Base-by-base conservation (phyloP, 2,113 vertebrate genomes). In the Platycercus adscitus region DNA sequence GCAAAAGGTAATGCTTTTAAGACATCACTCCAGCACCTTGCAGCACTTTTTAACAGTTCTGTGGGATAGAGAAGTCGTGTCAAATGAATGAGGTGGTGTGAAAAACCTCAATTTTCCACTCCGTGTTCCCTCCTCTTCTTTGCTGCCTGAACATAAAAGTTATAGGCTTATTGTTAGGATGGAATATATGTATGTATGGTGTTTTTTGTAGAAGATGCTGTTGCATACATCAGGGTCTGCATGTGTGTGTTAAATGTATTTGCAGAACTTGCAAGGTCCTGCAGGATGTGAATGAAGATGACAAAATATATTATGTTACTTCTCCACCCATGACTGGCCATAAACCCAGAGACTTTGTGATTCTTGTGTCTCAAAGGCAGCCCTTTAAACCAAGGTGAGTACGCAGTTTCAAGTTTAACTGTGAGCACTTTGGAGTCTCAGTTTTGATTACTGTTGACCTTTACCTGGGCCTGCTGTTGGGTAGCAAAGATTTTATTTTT, bases 251-350 rank as follows among this genome's bases (percentile, higher is more conserved):
- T 53, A 14, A 55, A 79, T 95, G 7, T 60, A 21, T 76, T 86
- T 89, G 37, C 93, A 98, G 98, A 93, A 97, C 96, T 17, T 98
- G 98, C 66, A 31, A 97, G 55, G 49, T 98, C 37, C 75, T 98
- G 44, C 91, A 98, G 68, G 50, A 44, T 44, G 96, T 97, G 56
- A 96, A 82, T 29, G 96, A 98, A n/a, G 97, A 98, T 61, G 97
- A 98, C 47, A 97, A 94, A 20, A 98, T 98, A 61, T 98, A 98
- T 77, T 84, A 98, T 6, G 44, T 98, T 47, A 98, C 94, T 1
- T 98, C 97, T 87, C 88, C 95, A 43, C 31, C 85, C 29, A 10
- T 86, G 15, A 95, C 91, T 19, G 90, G 96, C 53, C 88, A 96
- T 66, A 96, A 96, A 43, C 90, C 96, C 72, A 96, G 83, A 39